phyloP scores from a whole-genome alignment of 2,797 vertebrate species.

The Gila robusta region DNA sequence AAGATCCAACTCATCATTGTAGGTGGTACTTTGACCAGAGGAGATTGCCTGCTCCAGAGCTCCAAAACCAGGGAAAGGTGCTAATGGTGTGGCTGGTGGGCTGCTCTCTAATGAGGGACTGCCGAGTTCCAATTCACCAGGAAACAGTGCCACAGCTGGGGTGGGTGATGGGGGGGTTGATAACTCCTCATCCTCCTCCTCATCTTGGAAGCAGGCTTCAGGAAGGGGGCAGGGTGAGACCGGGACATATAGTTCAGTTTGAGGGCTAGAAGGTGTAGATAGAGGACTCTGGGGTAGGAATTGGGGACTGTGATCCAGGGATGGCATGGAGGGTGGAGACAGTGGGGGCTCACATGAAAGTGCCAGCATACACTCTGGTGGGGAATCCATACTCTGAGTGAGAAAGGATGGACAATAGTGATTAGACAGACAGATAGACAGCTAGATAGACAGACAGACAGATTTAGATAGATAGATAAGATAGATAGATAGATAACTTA shows the following conservation, averaged over 20 bases:
- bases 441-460: conserved; percentile 12
- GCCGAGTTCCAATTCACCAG: conserved; percentile 72
- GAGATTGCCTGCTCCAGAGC: conserved; percentile 82
- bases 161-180: conserved; percentile 76
- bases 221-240: conserved; percentile 75
- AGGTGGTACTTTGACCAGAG: conserved; percentile 77
- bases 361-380: conserved; percentile 81
- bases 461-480: conserved; percentile 10
- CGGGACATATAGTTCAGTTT: conserved; percentile 73
- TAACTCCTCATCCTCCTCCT: conserved; percentile 69
- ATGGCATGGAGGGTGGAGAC: conserved; percentile 77
- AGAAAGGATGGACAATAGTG: background rate
- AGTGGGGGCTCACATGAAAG: conserved; percentile 80
- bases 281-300: conserved; percentile 70
- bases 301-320: conserved; percentile 80
- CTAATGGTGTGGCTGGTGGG: conserved; percentile 74
- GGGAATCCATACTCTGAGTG: conserved; percentile 83
- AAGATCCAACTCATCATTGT: conserved; percentile 85
- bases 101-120: conserved; percentile 75
- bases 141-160: conserved; percentile 79
- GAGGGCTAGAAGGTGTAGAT: conserved; percentile 68
- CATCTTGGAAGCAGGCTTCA: conserved; percentile 66
- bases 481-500: conserved; percentile 61
- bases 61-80: conserved; percentile 73
- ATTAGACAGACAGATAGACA: conserved; percentile 3